These are phyloP conservation scores for Liopterus haemorrhoidalis DNA, from an alignment of 2,888 invertebrate species.

Conservation along the genomic window DNA sequence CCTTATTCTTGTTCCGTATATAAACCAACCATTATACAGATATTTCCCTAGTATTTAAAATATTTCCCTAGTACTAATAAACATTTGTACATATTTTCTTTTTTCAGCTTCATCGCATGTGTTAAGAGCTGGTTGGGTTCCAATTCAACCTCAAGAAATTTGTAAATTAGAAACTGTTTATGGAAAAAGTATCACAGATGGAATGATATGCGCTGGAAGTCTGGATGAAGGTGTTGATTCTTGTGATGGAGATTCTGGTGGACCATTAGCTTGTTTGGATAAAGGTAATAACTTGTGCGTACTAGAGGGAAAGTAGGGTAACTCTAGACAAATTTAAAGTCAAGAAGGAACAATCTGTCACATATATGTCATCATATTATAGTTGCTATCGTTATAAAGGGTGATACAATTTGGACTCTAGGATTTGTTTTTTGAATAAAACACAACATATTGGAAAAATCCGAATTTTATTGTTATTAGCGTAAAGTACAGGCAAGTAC, in stretches of 20 bases:
- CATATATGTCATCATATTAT: no score
- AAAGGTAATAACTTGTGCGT: conserved; percentile 46
- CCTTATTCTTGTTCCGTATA: no score
- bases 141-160: conserved; percentile 56
- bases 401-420: no score
- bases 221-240: conserved; percentile 70
- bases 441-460: no score
- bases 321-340: background rate
- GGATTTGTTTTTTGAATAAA: no score
- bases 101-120: conserved; percentile 55
- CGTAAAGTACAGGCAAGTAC: no score
- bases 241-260: conserved; percentile 80
- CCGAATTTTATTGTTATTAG: no score
- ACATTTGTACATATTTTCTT: no score
- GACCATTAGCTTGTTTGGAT: conserved; percentile 68
- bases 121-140: conserved; percentile 63
- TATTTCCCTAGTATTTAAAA: no score
- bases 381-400: no score
- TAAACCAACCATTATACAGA: no score
- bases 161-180: conserved; percentile 64
- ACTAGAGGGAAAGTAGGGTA: background rate
- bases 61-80: no score
- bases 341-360: background rate
- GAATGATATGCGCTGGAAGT: conserved; percentile 77
- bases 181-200: conserved; percentile 57